phyloP scores from a whole-genome alignment of 2,113 vertebrate genomes.

The Bolborhynchus lineola region DNA sequence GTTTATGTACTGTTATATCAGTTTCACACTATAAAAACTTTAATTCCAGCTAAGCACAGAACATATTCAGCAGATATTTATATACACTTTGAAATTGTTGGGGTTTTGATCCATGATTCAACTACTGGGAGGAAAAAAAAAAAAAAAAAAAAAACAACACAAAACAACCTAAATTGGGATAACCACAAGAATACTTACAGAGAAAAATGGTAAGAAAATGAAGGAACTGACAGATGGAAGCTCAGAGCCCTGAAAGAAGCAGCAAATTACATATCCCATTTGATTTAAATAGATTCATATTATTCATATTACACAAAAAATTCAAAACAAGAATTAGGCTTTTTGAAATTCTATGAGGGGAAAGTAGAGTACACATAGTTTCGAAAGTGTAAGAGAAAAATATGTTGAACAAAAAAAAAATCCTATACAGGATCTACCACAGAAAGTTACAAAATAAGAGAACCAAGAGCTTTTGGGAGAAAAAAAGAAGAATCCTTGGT shows the following conservation, averaged over 20 bases:
- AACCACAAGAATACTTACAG: not conserved
- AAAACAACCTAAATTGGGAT: not conserved
- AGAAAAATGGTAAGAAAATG: constrained; percentile 5
- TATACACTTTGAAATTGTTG: not conserved
- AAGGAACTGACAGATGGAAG: not conserved
- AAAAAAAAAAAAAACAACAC: too few relatives aligned
- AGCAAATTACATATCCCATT: not conserved
- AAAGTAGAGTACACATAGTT: not conserved
- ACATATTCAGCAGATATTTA: not conserved
- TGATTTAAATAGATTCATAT: not conserved
- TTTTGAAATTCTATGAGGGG: not conserved
- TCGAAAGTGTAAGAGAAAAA: not conserved
- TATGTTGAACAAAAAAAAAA: not conserved
- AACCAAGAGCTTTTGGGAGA: not conserved
- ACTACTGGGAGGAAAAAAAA: not conserved
- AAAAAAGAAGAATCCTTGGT: not conserved
- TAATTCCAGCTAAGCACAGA: not conserved
- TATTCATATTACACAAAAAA: not conserved
- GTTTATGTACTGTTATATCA: not conserved
- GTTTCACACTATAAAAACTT: not conserved
- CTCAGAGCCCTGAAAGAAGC: not conserved
- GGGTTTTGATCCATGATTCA: not conserved
- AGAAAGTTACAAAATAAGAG: not conserved
- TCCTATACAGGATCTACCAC: not conserved
- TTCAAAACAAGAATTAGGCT: not conserved